Percentiles rank a stretch among this genome's conserved stretches.
Evolutionary conservation across 1,140 invertebrate genomes (phyloP).

Genomic region (Lasioglossum baleicum): DNA sequence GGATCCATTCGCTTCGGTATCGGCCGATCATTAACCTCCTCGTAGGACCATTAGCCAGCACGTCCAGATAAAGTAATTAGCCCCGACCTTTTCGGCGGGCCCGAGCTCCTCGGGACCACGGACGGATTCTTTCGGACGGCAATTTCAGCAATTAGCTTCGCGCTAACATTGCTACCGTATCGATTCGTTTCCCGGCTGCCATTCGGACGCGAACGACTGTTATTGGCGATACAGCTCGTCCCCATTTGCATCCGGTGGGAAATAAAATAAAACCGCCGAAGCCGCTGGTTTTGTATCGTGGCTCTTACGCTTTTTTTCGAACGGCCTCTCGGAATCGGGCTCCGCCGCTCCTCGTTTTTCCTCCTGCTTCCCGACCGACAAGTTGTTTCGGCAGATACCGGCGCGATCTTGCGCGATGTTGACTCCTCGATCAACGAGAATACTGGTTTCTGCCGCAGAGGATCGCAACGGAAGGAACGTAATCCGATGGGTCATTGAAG

Average conservation of each 20-base stretch:
- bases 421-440: too few relatives aligned
- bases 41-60: constrained; percentile 45
- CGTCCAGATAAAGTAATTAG: constrained; percentile 74
- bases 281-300: too few relatives aligned
- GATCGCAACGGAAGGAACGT: too few relatives aligned
- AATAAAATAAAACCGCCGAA: neutral
- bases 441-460: too few relatives aligned
- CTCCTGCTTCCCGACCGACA: too few relatives aligned
- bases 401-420: too few relatives aligned
- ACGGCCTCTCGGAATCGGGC: neutral
- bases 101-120: neutral
- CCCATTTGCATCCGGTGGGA: neutral
- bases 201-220: neutral
- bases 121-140: constrained; percentile 51
- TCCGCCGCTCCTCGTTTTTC: too few relatives aligned
- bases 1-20: constrained; percentile 52
- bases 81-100: constrained; percentile 48
- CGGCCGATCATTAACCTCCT: constrained; percentile 57
- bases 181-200: constrained; percentile 34
- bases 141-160: constrained; percentile 72
- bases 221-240: neutral
- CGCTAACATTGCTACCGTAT: constrained; percentile 38
- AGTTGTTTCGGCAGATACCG: too few relatives aligned
- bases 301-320: too few relatives aligned
- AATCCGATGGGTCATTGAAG: too few relatives aligned